Evolutionary conservation across 64 coral and sea anemone genomes (phyloP), one percentile per base, ranked within the genome.

Genomic region (Porites australiensis): DNA sequence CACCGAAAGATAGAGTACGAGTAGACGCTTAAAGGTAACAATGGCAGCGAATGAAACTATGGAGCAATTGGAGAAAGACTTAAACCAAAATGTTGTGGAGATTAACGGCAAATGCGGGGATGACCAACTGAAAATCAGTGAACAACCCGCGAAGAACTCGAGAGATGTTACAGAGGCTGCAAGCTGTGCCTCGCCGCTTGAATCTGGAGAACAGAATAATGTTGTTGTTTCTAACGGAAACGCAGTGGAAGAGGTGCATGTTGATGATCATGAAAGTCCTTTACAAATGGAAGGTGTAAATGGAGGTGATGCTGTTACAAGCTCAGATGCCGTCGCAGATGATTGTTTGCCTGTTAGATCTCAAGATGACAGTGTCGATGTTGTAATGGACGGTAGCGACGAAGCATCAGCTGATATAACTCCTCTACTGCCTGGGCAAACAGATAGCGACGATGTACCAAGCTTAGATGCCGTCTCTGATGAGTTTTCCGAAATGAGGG

Each of bases 31-130:
- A 58, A 44, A 51, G 8, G 21, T n/a, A 7, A 51, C 6, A 48
- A 83, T 67, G 46, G 61, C 62, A 63, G 44, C 15, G 45, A 18
- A 50, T 16, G 57, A 12, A 47, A 49, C 8, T 43, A 15, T 13
- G 45, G 59, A 63, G 27, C 61, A 50, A 7, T 20, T 94, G 68
- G 92, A 84, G 51, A 66, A 65, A 48, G 79, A 70, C 49, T 79
- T 93, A 57, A 75, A 89, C n/a, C 58, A 66, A 67, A 80, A 88
- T 2, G 58, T 63, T 8, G 77, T 23, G 6, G 75, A 89, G 58
- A 51, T 11, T 16, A 20, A 21, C 58, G 44, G n/a, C 19, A 62
- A 82, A 46, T 50, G 44, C 46, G 81, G 68, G 21, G 43, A 82
- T 64, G 18, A 65, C n/a, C 58, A 67, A 48, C 6, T 7, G 6